Evolutionary conservation across 2,888 invertebrate genomes (phyloP).

Genomic region (Tiliacea citrago): DNA sequence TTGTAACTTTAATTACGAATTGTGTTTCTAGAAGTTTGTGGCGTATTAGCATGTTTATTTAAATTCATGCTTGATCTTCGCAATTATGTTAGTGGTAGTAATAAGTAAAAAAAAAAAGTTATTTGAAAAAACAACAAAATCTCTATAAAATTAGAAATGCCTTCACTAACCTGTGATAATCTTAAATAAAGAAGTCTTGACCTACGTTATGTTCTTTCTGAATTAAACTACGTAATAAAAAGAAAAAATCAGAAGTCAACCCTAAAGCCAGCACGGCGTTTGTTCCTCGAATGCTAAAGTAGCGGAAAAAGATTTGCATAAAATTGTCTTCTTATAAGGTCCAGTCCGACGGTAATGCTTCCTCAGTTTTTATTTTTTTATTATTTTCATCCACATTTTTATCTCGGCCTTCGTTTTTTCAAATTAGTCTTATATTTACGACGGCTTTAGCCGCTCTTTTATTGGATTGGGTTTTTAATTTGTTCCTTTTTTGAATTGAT

Average conservation of each 20-base stretch:
- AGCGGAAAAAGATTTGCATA: slow-evolving; percentile 89
- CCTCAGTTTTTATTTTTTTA: slow-evolving; percentile 69
- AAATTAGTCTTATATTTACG: slow-evolving; percentile 65
- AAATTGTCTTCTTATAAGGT: slow-evolving; percentile 87
- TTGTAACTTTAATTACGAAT: slow-evolving; percentile 48
- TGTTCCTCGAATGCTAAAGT: slow-evolving; percentile 85
- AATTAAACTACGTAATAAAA: background rate
- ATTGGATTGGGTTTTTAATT: slow-evolving; percentile 39
- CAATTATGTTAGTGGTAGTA: background rate
- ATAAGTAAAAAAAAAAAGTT: too few relatives aligned
- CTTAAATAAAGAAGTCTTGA: background rate
- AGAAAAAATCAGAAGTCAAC: slow-evolving; percentile 61
- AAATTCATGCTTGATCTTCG: slow-evolving; percentile 1
- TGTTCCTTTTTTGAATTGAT: slow-evolving; percentile 45
- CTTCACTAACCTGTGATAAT: too few relatives aligned
- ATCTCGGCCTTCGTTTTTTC: slow-evolving; percentile 60
- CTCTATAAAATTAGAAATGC: background rate
- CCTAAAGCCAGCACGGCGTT: slow-evolving; percentile 74
- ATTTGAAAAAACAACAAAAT: background rate
- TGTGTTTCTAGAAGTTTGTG: slow-evolving; percentile 41
- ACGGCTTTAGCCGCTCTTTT: slow-evolving; percentile 52
- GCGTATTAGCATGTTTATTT: slow-evolving; percentile 1
- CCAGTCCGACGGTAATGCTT: slow-evolving; percentile 72
- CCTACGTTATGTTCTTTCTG: background rate
- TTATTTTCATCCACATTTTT: slow-evolving; percentile 67